Percentiles rank a stretch among this genome's conserved stretches.
Evolutionary conservation across 2,888 invertebrate species (phyloP).

Genomic region (Monopis laevigella): DNA sequence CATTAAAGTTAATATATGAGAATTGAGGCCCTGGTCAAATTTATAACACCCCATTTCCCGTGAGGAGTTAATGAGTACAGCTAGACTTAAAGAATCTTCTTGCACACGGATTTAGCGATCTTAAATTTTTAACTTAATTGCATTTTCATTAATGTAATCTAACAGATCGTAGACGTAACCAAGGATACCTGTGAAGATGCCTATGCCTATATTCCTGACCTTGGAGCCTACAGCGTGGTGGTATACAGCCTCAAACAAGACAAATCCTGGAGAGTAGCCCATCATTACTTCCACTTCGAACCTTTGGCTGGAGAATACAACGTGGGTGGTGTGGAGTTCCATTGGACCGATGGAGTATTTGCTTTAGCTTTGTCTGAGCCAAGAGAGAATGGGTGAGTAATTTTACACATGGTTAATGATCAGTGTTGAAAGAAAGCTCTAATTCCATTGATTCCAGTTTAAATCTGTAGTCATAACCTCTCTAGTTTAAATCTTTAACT

Average conservation of each 20-base stretch:
- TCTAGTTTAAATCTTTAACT: too few relatives aligned
- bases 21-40: too few relatives aligned
- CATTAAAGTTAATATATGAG: too few relatives aligned
- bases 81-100: too few relatives aligned
- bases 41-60: too few relatives aligned
- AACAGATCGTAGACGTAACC: conserved; percentile 72
- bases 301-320: conserved; percentile 80
- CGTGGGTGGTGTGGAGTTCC: conserved; percentile 82
- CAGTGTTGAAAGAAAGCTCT: too few relatives aligned
- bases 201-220: conserved; percentile 80
- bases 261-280: conserved; percentile 81
- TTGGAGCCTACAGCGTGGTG: conserved; percentile 78
- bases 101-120: too few relatives aligned
- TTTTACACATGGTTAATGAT: too few relatives aligned
- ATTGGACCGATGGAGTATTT: conserved; percentile 87
- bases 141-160: neutral
- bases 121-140: too few relatives aligned
- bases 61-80: too few relatives aligned
- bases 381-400: conserved; percentile 61
- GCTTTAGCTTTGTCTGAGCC: conserved; percentile 74
- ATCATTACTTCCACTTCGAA: conserved; percentile 87
- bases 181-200: conserved; percentile 77
- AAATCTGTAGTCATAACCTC: too few relatives aligned
- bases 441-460: too few relatives aligned
- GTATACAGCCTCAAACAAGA: conserved; percentile 80